Percentiles rank a stretch among this genome's conserved stretches.
These are phyloP conservation scores for Meandrina meandrites DNA, from an alignment of 92 coral and sea anemone species.

Conservation along the genomic window DNA sequence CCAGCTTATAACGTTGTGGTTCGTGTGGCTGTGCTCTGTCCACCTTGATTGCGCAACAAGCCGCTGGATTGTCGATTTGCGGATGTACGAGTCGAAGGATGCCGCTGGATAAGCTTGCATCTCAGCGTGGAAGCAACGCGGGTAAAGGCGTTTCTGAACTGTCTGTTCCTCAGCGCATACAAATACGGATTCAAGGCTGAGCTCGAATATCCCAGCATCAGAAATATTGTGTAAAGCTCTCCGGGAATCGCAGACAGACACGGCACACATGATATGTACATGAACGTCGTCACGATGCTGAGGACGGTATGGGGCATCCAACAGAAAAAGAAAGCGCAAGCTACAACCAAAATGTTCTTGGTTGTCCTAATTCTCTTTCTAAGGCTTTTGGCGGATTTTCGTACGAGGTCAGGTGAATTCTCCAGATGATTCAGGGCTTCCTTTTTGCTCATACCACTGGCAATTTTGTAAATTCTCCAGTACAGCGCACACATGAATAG, in stretches of 20 bases:
- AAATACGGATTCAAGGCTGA: conserved; percentile 70
- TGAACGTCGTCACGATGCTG: conserved; percentile 50
- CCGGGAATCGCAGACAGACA: conserved; percentile 50
- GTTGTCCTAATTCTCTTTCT: conserved; percentile 62
- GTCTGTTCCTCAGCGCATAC: conserved; percentile 65
- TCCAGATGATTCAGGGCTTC: conserved; percentile 2
- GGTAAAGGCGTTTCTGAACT: conserved; percentile 42
- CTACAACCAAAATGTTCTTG: conserved; percentile 71
- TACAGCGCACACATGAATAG: conserved; percentile 77
- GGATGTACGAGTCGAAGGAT: not conserved
- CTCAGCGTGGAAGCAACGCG: conserved; percentile 4
- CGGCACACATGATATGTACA: not conserved
- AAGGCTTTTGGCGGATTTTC: not conserved
- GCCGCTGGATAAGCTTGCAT: conserved; percentile 10
- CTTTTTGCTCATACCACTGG: conserved; percentile 15
- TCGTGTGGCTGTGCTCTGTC: conserved; percentile 2
- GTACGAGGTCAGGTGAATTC: not conserved
- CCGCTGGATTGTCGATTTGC: conserved; percentile 15
- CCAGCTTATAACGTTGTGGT: not conserved
- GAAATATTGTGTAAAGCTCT: conserved; percentile 35
- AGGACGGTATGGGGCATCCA: conserved; percentile 82
- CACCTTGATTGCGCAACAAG: conserved; percentile 5
- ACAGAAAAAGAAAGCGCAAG: conserved; percentile 74
- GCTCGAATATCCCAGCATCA: conserved; percentile 70
- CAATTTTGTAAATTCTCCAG: conserved; percentile 72